Conservation (phyloP, 2,113 vertebrate species). For the Cochlearius cochlearius region DNA sequence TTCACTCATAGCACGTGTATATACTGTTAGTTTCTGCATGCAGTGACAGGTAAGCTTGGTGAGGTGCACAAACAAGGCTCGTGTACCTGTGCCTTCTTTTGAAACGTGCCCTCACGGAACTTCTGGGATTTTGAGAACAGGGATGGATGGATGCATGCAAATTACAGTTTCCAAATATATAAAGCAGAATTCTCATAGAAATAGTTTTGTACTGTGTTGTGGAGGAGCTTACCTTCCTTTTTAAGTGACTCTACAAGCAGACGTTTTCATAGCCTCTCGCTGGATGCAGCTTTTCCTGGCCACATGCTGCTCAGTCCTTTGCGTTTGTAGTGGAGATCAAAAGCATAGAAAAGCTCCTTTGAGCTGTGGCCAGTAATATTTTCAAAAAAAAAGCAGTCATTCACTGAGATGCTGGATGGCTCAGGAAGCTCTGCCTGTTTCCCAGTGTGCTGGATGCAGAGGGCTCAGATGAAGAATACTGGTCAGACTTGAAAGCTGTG, state of each 20-base stretch:
- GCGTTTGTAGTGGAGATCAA: conserved; percentile 15
- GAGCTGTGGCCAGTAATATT: conserved; percentile 22
- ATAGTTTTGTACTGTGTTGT: not conserved
- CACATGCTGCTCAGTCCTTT: conserved; percentile 6
- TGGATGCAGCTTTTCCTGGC: conserved; percentile 28
- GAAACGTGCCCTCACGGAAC: not conserved
- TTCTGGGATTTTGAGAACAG: not conserved
- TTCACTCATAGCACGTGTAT: not conserved
- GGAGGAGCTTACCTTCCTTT: not conserved
- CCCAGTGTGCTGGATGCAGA: not conserved
- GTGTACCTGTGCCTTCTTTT: not conserved
- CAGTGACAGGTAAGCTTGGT: not conserved
- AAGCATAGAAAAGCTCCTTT: conserved; percentile 29
- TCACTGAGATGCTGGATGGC: not conserved
- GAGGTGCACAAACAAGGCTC: not conserved
- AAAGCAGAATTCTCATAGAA: not conserved
- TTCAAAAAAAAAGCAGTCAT: not conserved
- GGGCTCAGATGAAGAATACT: not conserved
- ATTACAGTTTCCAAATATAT: not conserved
- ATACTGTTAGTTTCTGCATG: not conserved
- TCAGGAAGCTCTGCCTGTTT: not conserved
- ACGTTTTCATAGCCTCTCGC: conserved; percentile 5
- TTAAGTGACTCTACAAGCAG: not conserved
- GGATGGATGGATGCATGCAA: not conserved
- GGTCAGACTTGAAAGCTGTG: not conserved